Base-by-base conservation (phyloP, 2,113 vertebrate genomes). In the Hemibagrus wyckioides region DNA sequence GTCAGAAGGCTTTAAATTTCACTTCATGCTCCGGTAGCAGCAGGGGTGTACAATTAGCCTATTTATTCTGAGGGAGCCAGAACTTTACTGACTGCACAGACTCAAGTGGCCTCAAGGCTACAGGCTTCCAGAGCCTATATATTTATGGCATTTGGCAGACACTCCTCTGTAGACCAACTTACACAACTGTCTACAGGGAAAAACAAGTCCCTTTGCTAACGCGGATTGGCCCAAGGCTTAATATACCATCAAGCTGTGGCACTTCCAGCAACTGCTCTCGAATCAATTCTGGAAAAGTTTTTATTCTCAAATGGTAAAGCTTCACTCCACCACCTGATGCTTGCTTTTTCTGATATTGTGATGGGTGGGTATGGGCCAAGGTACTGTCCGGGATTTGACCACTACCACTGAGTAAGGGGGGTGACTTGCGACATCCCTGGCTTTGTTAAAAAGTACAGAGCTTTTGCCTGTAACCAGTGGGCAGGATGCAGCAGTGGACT, bases 21-120 rank as follows among this genome's bases (percentile, higher is more conserved):
- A 39, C 54, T 82, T 82, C 30, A 73, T 33, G 79, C 41, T 59
- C 65, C 7, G 30, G 52, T 41, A 59, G 23, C 80, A 36, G 50
- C 50, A 30, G 77, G 5, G 23, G 30, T 71, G 25, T 21, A 41
- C 33, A 44, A 71, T 48, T 56, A 81, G 50, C 28, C 76, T 69
- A 65, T 65, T 85, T 79, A 85, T 85, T 85, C n/a, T 28, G 19
- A 73, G 15, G n/a, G 9, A 41, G 44, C n/a, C 44, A 84, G 21
- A 39, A 36, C 50, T 28, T n/a, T 44, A 54, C 59, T 33, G 56
- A 85, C 57, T 69, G 50, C n/a, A 85, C 41, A 50, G 41, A 6
- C 39, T 73, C 30, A 39, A 54, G 4, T 28, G 15, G 13, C 61
- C 28, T 76, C 54, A 33, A 50, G 56, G 73, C n/a, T 85, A 59